Evolutionary conservation across 1,140 invertebrate genomes (phyloP).

Genomic region (Campoletis sonorensis): DNA sequence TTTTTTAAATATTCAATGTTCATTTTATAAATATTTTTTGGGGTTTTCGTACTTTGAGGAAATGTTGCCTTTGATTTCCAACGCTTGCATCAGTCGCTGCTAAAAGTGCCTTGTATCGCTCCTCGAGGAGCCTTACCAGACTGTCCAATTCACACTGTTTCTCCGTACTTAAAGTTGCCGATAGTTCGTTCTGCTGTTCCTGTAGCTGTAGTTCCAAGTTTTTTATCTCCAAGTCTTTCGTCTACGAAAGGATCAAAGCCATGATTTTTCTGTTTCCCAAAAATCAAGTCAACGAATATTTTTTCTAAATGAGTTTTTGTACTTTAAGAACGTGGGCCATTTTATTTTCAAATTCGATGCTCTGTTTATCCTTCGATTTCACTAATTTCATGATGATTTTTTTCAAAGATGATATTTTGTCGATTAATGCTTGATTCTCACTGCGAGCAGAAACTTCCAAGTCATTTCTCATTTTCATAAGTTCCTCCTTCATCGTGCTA

Average conservation of each 20-base stretch:
- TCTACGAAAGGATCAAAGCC: conserved; percentile 25
- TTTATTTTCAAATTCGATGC: conserved; percentile 60
- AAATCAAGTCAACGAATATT: not conserved
- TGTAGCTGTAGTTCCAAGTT: conserved; percentile 50
- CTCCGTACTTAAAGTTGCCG: conserved; percentile 49
- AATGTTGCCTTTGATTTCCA: conserved; percentile 49
- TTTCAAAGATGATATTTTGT: conserved; percentile 57
- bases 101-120: conserved; percentile 49
- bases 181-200: conserved; percentile 49
- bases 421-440: conserved; percentile 54
- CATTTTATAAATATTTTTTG: not conserved
- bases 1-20: too few species aligned
- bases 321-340: conserved; percentile 59
- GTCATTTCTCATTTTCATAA: conserved; percentile 62
- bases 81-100: conserved; percentile 45
- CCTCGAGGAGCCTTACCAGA: conserved; percentile 44
- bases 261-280: not conserved
- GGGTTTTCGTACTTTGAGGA: conserved; percentile 49
- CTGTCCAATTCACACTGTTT: conserved; percentile 54
- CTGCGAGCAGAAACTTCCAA: conserved; percentile 57
- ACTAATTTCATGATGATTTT: conserved; percentile 57
- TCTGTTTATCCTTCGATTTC: conserved; percentile 58
- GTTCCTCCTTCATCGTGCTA: conserved; percentile 64
- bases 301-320: conserved; percentile 11
- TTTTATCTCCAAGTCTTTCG: conserved; percentile 53